Base-by-base conservation (phyloP, 1,140 invertebrate genomes). In the Spodoptera litura region DNA sequence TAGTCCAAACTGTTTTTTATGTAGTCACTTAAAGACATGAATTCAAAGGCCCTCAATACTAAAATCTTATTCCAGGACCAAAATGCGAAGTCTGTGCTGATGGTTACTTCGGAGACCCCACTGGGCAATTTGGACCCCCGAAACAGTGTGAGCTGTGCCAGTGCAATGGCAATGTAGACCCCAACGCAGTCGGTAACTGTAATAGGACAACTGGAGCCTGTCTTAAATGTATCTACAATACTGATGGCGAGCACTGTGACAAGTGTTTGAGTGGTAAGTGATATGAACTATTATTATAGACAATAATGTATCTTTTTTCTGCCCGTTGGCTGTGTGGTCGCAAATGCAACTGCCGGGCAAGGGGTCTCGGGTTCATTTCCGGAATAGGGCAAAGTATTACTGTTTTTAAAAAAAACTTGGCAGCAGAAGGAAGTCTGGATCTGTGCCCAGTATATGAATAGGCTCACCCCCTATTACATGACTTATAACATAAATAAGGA, bases 191-290 rank as follows among this genome's bases (percentile, higher is more conserved):
- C 25, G 97, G 98, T 58, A 99, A 99, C 91, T 99, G 98, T 88
- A 98, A 99, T 89, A 95, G 98, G 52, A 97, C 97, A 11, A 98
- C 97, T 27, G 99, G 99, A 55, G 97, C 99, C 90, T 99, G 99
- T 96, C 92, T 99, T 0, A 99, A 99, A 89, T 99, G 99, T 92
- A 99, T 99, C 77, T 98, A 99, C 91, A 99, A 99, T 86, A 99
- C 99, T 3, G 98, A 96, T 35, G 99, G 99, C 3, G 91, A 95
- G 10, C 96, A 97, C 83, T 98, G 99, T 91, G 98, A 99, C 81
- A 96, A 97, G 86, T 99, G 99, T 95, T 94, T 99, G 78, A 96
- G 97, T 70, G 98, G 98, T 97, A 90, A 91, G 87, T 85, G 12
- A 15, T 0, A 4, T 20, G 4, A 4, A 25, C 1, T 1, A 20